Base-by-base conservation (phyloP, 2,797 vertebrate species). In the Notolabrus celidotus region DNA sequence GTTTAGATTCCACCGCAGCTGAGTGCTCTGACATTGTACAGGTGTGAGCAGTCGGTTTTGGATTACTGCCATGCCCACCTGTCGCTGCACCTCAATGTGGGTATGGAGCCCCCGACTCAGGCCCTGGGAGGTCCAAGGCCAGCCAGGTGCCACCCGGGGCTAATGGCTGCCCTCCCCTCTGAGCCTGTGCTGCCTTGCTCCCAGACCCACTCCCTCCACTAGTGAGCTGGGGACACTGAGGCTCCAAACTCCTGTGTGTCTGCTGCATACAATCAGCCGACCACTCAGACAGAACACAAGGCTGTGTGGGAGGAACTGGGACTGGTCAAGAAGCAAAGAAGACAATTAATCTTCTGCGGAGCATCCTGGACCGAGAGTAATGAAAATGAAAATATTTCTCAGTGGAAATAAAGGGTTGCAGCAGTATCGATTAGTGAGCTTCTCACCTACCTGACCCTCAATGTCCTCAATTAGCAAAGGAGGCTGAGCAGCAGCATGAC, bases 61-160 rank as follows among this genome's bases (percentile, higher is more conserved):
- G 94, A 97, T 77, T 96, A 96, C 94, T 96, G 96, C 94, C 97
- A 96, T 68, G 95, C 96, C 72, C 96, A 96, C 87, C 96, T 96
- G 91, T 95, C 95, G 4, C 94, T 97, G 79, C 96, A 95, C 41
- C 90, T 96, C 68, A 93, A 93, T 86, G 89, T 95, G 91, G 94
- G 93, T 53, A 95, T 92, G 14, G 95, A 96, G 31, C 83, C 92
- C 3, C 84, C 93, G 41, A 64, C 80, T 78, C 89, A 77, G 85
- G 80, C 68, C 27, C 82, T 75, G 77, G 92, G 88, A 72, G 86
- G 83, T 69, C 80, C 55, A 16, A 72, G 73, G 62, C 82, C 80
- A 58, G 80, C 83, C 75, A 75, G 79, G 74, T 70, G 72, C 83
- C 84, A 65, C 73, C 75, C 70, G 5, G 70, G 78, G 77, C 83